These are phyloP conservation scores for Mycteria americana DNA, from an alignment of 2,797 vertebrate species.

Conservation along the genomic window DNA sequence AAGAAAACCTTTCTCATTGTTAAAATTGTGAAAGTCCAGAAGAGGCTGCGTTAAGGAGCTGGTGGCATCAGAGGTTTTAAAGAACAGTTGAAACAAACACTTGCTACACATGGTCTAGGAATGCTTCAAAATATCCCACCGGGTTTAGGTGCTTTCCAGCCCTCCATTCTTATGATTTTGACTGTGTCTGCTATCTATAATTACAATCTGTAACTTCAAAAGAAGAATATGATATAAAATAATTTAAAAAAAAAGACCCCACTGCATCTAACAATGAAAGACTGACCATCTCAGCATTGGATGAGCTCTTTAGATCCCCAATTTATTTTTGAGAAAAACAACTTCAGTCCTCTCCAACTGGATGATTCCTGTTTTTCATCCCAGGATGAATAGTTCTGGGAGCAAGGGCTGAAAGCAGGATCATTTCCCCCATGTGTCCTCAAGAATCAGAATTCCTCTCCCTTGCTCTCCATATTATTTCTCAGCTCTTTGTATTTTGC, in stretches of 20 bases:
- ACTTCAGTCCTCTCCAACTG: neutral
- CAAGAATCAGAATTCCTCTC: neutral
- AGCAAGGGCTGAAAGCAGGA: neutral
- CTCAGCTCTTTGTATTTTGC: neutral
- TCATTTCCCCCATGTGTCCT: neutral
- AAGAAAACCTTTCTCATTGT: neutral
- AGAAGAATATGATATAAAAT: neutral
- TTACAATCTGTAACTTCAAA: neutral
- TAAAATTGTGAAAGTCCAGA: neutral
- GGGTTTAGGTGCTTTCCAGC: neutral
- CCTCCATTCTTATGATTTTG: neutral
- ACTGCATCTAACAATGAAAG: neutral
- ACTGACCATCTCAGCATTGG: neutral
- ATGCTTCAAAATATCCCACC: neutral
- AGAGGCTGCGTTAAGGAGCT: neutral
- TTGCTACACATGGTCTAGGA: neutral
- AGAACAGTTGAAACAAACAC: neutral
- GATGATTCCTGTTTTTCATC: neutral
- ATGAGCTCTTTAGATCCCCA: neutral
- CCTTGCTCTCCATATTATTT: neutral
- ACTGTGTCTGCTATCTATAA: neutral
- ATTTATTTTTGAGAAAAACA: neutral
- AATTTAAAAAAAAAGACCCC: neutral
- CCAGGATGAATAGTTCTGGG: neutral
- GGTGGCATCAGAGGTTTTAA: neutral